phyloP scores from a whole-genome alignment of 1,140 invertebrate species.

The Ptiloglossa arizonensis region DNA sequence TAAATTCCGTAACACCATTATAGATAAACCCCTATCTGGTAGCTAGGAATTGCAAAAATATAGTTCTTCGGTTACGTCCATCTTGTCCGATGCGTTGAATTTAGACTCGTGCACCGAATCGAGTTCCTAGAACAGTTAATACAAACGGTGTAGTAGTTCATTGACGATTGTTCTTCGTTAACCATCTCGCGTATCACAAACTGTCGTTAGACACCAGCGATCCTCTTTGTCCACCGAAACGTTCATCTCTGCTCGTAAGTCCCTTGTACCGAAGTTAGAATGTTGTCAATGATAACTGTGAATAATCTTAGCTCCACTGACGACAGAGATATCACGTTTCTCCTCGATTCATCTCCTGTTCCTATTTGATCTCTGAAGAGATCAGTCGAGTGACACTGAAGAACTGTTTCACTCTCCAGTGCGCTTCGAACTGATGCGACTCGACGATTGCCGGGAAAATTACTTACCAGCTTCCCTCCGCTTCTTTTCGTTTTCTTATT shows the following conservation, averaged over 20 bases:
- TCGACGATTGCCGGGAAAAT: conserved; percentile 61
- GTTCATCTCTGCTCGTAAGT: neutral
- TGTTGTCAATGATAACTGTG: conserved; percentile 37
- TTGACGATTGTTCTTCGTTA: neutral
- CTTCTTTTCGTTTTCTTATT: neutral
- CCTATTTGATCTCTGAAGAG: conserved; percentile 54
- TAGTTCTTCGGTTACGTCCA: too few relatives aligned
- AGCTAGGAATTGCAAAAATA: too few relatives aligned
- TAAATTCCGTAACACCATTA: too few relatives aligned
- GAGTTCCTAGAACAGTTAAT: neutral
- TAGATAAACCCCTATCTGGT: too few relatives aligned
- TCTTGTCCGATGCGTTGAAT: neutral
- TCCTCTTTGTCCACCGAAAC: neutral
- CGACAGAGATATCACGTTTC: conserved; percentile 49
- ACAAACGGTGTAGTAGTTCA: neutral
- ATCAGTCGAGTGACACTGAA: conserved; percentile 62
- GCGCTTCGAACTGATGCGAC: conserved; percentile 36
- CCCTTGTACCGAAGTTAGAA: neutral
- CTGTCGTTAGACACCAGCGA: neutral
- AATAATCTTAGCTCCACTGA: conserved; percentile 50
- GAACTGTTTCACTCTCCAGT: conserved; percentile 62
- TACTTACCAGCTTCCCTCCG: conserved; percentile 37
- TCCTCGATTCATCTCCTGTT: conserved; percentile 49
- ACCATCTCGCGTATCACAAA: conserved; percentile 12
- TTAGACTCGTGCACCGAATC: neutral